Evolutionary conservation across 1,140 invertebrate genomes (phyloP).

Genomic region (Aphidius ervi): DNA sequence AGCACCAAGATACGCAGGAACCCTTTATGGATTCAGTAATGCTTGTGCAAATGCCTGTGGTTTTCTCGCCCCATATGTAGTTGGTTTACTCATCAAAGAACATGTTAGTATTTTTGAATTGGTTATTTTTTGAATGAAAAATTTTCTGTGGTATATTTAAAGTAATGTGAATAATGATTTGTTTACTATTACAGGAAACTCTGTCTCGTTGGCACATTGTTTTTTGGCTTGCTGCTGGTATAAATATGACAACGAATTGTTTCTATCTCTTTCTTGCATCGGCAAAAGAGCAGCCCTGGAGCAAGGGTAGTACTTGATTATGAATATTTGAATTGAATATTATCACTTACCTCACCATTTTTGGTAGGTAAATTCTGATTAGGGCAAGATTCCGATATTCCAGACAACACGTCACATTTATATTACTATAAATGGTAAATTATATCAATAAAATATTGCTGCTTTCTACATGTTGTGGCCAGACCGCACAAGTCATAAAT

Average conservation of each 20-base stretch:
- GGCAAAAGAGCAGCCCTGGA: constrained; percentile 77
- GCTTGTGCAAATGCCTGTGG: constrained; percentile 82
- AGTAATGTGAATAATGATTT: not conserved
- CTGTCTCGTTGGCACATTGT: constrained; percentile 80
- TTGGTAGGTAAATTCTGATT: too few relatives aligned
- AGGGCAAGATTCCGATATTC: too few relatives aligned
- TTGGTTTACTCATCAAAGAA: constrained; percentile 67
- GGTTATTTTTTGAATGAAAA: constrained; percentile 5
- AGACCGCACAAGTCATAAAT: too few relatives aligned
- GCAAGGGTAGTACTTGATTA: constrained; percentile 50
- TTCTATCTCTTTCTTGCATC: constrained; percentile 81
- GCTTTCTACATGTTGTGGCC: too few relatives aligned
- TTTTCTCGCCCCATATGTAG: constrained; percentile 78
- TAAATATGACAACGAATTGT: constrained; percentile 72
- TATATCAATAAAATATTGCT: too few relatives aligned
- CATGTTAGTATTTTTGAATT: constrained; percentile 53
- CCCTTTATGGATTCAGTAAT: constrained; percentile 86
- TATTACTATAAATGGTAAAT: too few relatives aligned
- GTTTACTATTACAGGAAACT: constrained; percentile 63
- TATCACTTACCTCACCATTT: too few relatives aligned
- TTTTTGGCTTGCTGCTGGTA: constrained; percentile 78
- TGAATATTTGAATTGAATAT: not conserved
- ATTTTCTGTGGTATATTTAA: too few relatives aligned
- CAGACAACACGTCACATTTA: too few relatives aligned
- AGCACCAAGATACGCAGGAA: constrained; percentile 79